These are phyloP conservation scores for Tenrec ecaudatus DNA, from an alignment of 2,113 vertebrate species.

Conservation along the genomic window DNA sequence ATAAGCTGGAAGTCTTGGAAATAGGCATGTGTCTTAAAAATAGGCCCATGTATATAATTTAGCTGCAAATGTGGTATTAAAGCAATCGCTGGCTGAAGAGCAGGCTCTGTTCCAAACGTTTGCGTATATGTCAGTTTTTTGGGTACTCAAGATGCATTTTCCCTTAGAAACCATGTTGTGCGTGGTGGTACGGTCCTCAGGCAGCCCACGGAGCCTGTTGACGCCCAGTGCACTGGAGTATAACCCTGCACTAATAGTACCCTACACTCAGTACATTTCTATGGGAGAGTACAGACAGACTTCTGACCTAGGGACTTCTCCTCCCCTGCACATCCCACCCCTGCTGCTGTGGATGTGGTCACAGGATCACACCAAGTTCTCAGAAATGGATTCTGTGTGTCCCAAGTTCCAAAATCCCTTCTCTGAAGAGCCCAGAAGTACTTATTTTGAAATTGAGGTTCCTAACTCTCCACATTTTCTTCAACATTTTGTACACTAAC, in stretches of 20 bases:
- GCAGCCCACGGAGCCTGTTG: constrained; percentile 12
- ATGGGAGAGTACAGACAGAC: neutral
- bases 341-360: neutral
- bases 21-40: constrained; percentile 79
- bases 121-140: constrained; percentile 74
- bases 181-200: neutral
- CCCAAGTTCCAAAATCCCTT: neutral
- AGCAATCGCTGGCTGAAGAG: constrained; percentile 74
- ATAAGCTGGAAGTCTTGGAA: constrained; percentile 72
- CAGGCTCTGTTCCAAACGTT: constrained; percentile 74
- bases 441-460: neutral
- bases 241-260: neutral
- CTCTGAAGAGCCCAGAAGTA: neutral
- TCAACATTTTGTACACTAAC: neutral
- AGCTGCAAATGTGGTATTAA: constrained; percentile 76
- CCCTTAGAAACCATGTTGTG: constrained; percentile 65
- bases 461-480: neutral
- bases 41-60: constrained; percentile 76
- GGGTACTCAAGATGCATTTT: constrained; percentile 75
- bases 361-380: neutral
- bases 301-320: neutral
- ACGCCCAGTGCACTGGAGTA: neutral
- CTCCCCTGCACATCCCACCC: neutral
- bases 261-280: neutral
- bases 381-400: neutral